Evolutionary conservation across 2,113 vertebrate species (phyloP).

Genomic region (Cavia porcellus): DNA sequence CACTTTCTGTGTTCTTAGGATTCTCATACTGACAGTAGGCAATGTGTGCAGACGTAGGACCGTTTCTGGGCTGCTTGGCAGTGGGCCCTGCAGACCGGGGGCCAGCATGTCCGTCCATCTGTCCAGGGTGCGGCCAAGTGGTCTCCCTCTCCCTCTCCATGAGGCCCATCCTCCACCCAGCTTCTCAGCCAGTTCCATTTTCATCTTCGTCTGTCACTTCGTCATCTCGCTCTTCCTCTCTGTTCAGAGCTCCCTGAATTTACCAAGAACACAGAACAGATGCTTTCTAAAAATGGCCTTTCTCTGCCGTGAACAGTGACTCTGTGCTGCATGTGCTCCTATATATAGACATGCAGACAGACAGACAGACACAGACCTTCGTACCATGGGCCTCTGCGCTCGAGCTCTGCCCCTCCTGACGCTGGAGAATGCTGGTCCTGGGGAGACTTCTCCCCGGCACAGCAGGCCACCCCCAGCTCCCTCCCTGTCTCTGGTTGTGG

Average conservation of each 20-base stretch:
- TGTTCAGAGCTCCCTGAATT: background rate
- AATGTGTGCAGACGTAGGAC: background rate
- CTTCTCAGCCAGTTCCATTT: background rate
- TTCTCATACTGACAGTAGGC: background rate
- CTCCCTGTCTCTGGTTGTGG: fast-evolving
- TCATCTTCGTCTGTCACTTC: slow-evolving; percentile 4
- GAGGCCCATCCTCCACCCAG: fast-evolving
- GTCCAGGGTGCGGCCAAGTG: background rate
- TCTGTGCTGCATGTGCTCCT: background rate
- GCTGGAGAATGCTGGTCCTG: background rate
- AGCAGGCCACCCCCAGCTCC: background rate
- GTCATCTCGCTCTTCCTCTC: background rate
- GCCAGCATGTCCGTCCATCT: background rate
- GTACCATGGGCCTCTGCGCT: background rate
- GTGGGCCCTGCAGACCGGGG: background rate
- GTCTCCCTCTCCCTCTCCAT: background rate
- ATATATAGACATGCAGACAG: fast-evolving
- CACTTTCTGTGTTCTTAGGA: background rate
- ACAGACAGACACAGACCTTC: background rate
- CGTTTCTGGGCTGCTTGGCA: background rate
- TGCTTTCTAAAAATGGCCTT: slow-evolving; percentile 54
- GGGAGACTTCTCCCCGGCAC: fast-evolving
- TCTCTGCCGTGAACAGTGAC: background rate
- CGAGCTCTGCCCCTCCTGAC: fast-evolving
- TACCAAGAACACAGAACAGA: slow-evolving; percentile 25